Evolutionary conservation across 2,888 invertebrate species (phyloP).

Genomic region (Polymixis lichenea): DNA sequence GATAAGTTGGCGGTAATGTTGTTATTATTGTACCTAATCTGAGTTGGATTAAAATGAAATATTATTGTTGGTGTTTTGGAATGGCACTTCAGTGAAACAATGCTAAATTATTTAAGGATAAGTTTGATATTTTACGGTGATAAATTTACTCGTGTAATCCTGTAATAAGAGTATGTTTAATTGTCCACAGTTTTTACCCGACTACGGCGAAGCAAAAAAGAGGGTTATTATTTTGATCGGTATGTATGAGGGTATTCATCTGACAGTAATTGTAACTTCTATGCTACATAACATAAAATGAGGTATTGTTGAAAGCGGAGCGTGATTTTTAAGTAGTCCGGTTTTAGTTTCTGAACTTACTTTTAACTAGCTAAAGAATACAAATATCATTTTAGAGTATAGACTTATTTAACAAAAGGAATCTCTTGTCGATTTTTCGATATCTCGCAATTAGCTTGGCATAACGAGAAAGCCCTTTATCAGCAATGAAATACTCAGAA

Average conservation of each 20-base stretch:
- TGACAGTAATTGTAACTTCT: too few species aligned
- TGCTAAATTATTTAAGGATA: neutral
- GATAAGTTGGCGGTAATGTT: constrained; percentile 60
- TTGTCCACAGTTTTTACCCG: neutral
- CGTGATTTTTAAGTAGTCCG: too few species aligned
- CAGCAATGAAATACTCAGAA: neutral
- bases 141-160: neutral
- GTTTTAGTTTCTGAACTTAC: too few species aligned
- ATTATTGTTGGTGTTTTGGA: constrained; percentile 28
- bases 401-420: neutral
- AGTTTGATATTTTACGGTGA: neutral
- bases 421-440: neutral
- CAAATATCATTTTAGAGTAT: neutral
- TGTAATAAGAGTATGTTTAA: neutral
- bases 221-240: too few species aligned
- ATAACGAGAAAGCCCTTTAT: neutral
- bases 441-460: neutral
- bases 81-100: constrained; percentile 4
- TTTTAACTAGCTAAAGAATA: neutral
- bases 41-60: constrained; percentile 35
- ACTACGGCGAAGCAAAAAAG: too few species aligned
- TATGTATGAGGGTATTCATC: too few species aligned
- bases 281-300: too few species aligned
- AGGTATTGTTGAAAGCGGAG: too few species aligned
- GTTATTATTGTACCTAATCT: constrained; percentile 54